Evolutionary conservation across 1,140 invertebrate species (phyloP), one percentile per base, ranked within the genome.

Genomic region (Achroia grisella): DNA sequence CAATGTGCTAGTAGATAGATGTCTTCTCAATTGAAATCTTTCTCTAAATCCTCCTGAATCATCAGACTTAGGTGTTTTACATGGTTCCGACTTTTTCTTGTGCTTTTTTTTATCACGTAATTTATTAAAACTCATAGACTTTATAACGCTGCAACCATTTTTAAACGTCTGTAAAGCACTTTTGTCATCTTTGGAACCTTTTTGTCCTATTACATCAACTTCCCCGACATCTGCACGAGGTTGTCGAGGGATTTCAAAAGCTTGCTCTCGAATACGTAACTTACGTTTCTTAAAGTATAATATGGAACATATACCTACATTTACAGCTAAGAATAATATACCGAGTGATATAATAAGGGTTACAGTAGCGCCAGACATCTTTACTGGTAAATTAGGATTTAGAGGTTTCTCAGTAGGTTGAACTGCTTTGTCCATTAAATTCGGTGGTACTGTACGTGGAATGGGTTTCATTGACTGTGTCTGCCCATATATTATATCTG

Each of bases 311-410:
- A 92, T 89, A 23, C 91, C 89, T 1, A 96, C 72, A 74, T 97
- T 98, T 9, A 96, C 82, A n/a, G 94, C 79, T 1, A 98, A 82
- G 65, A 98, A 94, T 13, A 93, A 81, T 29, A 94, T 87, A 10
- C 92, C 93, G 13, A 97, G 88, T 0, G 92, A 90, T 9, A 96
- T 91, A 33, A 95, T 89, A 34, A 96, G 86, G 39, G 90, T 90
- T 34, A 94, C 80, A 1, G 91, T 90, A 3, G 86, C 73, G 51
- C 87, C 85, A 1, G 88, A 79, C 17, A 74, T 85, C 71, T 84
- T 78, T 9, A 81, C 61, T n/a, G 76, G 56, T 33, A 71, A 57
- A 36, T 52, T 57, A 40, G 68, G 65, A 62, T 71, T 79, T 36
- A 33, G 15, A 37, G 62, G 17, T 6, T 23, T 23, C 2, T 23